A percentile compares a stretch with the other conserved stretches of the same genome.
phyloP scores from a whole-genome alignment of 2,113 vertebrate species.

The Nycticebus coucang region DNA sequence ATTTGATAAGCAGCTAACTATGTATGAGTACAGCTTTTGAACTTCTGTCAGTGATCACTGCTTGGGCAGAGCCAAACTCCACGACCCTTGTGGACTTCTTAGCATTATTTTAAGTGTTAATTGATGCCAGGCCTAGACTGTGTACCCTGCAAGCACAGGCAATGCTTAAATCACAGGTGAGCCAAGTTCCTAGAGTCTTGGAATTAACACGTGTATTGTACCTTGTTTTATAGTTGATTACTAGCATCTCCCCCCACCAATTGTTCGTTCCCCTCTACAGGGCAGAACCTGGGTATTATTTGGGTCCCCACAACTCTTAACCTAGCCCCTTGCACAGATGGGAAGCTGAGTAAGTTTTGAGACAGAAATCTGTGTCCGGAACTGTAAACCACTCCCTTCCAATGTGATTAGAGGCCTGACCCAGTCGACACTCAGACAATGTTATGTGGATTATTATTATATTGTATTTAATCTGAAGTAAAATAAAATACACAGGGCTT shows the following conservation, averaged over 20 bases:
- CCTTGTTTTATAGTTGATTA: neutral
- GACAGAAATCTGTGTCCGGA: neutral
- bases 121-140: neutral
- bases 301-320: neutral
- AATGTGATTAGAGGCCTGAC: neutral
- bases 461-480: conserved; percentile 4
- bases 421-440: neutral
- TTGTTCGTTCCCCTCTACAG: neutral
- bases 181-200: neutral
- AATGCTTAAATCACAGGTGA: neutral
- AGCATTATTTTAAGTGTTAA: conserved; percentile 24
- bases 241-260: neutral
- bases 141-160: neutral
- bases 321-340: neutral
- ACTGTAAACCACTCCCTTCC: neutral
- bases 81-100: neutral
- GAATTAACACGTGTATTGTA: neutral
- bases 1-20: conserved; percentile 1
- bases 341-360: neutral
- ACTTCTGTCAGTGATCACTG: neutral
- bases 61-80: neutral
- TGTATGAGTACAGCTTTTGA: neutral
- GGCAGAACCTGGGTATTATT: neutral
- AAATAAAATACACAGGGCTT: conserved; percentile 28
- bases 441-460: neutral